Conservation (phyloP, 2,113 vertebrate genomes). For the Beaufortia kweichowensis region DNA sequence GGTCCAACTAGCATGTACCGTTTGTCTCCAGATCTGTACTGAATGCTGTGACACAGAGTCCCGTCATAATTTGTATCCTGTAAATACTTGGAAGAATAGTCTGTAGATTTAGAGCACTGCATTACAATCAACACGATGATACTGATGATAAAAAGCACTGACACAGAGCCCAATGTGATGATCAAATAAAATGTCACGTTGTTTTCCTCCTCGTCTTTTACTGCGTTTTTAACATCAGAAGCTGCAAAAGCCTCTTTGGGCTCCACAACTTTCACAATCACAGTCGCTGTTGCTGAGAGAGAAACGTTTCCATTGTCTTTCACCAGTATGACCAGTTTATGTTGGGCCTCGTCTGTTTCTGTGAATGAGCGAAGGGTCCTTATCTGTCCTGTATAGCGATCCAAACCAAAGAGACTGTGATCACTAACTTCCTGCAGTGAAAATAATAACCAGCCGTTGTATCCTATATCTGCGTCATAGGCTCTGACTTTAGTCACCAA, state of each 20-base stretch:
- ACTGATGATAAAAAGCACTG: conserved; percentile 45
- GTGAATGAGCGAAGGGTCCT: conserved; percentile 45
- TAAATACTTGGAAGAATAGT: conserved; percentile 42
- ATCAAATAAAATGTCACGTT: conserved; percentile 51
- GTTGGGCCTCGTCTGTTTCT: conserved; percentile 44
- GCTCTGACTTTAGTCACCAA: too few relatives aligned
- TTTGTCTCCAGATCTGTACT: conserved; percentile 64
- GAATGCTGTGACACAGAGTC: conserved; percentile 55
- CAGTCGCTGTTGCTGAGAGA: conserved; percentile 49
- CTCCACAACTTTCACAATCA: conserved; percentile 42
- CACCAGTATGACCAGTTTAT: too few relatives aligned
- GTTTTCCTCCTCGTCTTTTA: conserved; percentile 24
- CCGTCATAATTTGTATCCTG: conserved; percentile 47
- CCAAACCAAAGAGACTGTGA: conserved; percentile 50
- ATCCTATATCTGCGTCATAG: conserved; percentile 55
- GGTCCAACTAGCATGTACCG: conserved; percentile 64
- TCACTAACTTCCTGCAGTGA: conserved; percentile 45
- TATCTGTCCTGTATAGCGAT: conserved; percentile 48
- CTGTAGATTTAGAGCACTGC: conserved; percentile 44
- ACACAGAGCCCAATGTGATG: conserved; percentile 48
- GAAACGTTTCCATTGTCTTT: conserved; percentile 63
- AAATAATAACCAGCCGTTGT: conserved; percentile 52
- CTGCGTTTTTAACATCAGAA: conserved; percentile 31
- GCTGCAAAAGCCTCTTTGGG: conserved; percentile 45
- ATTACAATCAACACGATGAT: conserved; percentile 47